phyloP scores from a whole-genome alignment of 2,797 vertebrate species.

The Lagodon rhomboides region DNA sequence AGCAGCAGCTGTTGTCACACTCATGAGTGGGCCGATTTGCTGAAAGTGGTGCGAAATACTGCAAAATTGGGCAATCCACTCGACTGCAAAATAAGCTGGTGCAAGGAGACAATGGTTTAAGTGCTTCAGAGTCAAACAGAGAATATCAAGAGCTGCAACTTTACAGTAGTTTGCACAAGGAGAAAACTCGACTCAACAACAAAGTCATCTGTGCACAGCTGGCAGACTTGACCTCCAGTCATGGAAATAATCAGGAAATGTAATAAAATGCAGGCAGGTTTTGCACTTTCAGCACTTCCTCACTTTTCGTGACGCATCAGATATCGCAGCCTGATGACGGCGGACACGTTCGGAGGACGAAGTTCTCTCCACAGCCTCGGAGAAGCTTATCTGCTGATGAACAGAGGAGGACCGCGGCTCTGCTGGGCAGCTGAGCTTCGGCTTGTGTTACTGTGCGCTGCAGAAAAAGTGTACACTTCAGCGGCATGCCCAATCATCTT shows the following conservation, averaged over 20 bases:
- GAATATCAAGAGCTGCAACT: background rate
- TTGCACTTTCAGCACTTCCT: background rate
- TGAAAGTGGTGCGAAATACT: constrained; percentile 1
- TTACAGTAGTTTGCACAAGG: background rate
- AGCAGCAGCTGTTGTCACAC: constrained; percentile 28
- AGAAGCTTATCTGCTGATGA: constrained; percentile 27
- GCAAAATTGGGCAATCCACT: constrained; percentile 26
- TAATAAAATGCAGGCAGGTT: background rate
- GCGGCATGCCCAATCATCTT: constrained; percentile 53
- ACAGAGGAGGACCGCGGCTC: background rate
- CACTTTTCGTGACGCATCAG: background rate
- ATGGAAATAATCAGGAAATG: background rate
- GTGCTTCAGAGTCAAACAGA: background rate
- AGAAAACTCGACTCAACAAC: background rate
- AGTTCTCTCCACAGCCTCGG: constrained; percentile 12
- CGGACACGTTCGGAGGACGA: background rate
- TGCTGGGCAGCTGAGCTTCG: constrained; percentile 28
- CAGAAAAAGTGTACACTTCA: constrained; percentile 40
- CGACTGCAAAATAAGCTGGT: constrained; percentile 24
- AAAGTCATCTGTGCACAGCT: background rate
- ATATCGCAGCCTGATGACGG: background rate
- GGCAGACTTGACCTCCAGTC: background rate
- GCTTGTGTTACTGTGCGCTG: constrained; percentile 22
- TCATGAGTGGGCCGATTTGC: constrained; percentile 30
- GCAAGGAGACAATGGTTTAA: background rate